These are phyloP conservation scores for Chaetogeoica ovagalla DNA, from an alignment of 2,888 invertebrate species.

Conservation along the genomic window DNA sequence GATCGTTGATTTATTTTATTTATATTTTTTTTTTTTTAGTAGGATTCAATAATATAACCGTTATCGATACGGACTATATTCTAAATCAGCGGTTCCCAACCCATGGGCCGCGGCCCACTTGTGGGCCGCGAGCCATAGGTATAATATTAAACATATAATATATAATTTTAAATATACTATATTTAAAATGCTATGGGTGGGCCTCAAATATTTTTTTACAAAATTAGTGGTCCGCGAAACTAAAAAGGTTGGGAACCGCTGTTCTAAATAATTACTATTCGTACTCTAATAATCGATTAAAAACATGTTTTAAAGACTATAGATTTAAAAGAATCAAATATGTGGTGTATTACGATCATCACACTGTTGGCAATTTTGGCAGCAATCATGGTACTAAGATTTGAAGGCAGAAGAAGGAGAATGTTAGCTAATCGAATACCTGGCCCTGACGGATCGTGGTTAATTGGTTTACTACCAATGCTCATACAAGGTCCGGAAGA, in stretches of 20 bases:
- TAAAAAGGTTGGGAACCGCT: slow-evolving; percentile 32
- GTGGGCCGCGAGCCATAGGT: no score
- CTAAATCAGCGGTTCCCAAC: no score
- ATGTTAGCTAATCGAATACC: slow-evolving; percentile 28
- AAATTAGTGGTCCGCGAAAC: slow-evolving; percentile 35
- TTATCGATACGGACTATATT: neutral
- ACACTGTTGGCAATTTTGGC: neutral
- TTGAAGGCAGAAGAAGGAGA: slow-evolving; percentile 8
- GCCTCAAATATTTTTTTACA: slow-evolving; percentile 28
- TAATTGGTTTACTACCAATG: slow-evolving; percentile 24
- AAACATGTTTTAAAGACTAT: slow-evolving; percentile 18
- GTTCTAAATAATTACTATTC: neutral
- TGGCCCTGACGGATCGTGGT: slow-evolving; percentile 3
- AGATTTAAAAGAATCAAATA: slow-evolving; percentile 5
- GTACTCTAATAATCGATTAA: neutral
- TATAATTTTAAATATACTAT: no score
- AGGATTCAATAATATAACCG: no score
- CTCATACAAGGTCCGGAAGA: slow-evolving; percentile 31
- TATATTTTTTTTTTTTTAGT: no score
- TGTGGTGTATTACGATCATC: slow-evolving; percentile 22
- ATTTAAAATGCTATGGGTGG: slow-evolving; percentile 16
- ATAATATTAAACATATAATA: no score
- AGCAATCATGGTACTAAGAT: neutral
- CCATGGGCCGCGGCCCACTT: no score
- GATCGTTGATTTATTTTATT: no score